phyloP scores from a whole-genome alignment of 2,113 vertebrate genomes.

The Colossoma macropomum region DNA sequence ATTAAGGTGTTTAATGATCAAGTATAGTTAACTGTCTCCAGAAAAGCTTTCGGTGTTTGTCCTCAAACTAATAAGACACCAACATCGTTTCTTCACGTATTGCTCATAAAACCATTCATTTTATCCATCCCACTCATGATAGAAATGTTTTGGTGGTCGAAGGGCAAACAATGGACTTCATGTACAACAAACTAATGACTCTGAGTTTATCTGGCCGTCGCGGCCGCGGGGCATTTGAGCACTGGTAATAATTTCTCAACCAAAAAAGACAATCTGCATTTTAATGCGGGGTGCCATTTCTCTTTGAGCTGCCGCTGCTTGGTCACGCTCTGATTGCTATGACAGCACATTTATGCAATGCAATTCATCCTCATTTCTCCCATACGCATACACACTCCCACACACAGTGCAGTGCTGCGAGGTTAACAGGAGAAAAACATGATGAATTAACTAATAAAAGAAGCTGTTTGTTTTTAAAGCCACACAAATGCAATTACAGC shows the following conservation, averaged over 20 bases:
- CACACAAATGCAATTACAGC: not conserved
- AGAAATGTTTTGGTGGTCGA: constrained; percentile 33
- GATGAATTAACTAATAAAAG: constrained; percentile 21
- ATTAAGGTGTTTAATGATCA: not conserved
- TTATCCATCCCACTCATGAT: not conserved
- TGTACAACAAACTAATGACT: constrained; percentile 33
- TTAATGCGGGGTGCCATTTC: constrained; percentile 43
- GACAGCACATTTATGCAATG: constrained; percentile 41
- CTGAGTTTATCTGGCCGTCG: constrained; percentile 12
- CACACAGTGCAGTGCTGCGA: not conserved
- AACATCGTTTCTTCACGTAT: constrained; percentile 11
- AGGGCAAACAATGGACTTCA: constrained; percentile 29
- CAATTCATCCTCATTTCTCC: constrained; percentile 40
- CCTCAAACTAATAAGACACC: not conserved
- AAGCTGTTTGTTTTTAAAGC: constrained; percentile 12
- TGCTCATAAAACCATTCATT: not conserved
- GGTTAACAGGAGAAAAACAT: not conserved
- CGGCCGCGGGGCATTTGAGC: constrained; percentile 5
- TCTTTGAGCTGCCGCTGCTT: constrained; percentile 7
- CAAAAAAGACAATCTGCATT: constrained; percentile 45
- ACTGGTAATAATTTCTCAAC: constrained; percentile 38
- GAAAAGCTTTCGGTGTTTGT: not conserved
- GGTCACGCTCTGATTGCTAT: constrained; percentile 47
- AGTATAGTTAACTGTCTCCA: not conserved
- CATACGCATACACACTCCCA: constrained; percentile 19